phyloP scores from a whole-genome alignment of 2,888 invertebrate species.

The Tenthredo amoena region DNA sequence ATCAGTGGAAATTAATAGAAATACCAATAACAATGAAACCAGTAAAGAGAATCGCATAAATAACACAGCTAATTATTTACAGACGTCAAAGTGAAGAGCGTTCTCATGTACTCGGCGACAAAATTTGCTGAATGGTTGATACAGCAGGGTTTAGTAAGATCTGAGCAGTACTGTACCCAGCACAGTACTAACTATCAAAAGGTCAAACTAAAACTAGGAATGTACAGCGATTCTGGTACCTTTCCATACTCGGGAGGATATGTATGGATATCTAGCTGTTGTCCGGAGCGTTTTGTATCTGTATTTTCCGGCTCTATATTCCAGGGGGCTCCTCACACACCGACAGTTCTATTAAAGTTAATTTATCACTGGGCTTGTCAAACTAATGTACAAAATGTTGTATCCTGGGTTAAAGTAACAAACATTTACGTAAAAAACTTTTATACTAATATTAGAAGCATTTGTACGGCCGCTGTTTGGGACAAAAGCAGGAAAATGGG shows the following conservation, averaged over 20 bases:
- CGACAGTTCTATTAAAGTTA: slow-evolving; percentile 89
- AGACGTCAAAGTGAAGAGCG: slow-evolving; percentile 91
- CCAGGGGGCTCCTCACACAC: slow-evolving; percentile 91
- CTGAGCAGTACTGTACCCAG: slow-evolving; percentile 88
- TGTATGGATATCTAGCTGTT: slow-evolving; percentile 94
- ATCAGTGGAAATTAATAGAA: not conserved
- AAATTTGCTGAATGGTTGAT: slow-evolving; percentile 95
- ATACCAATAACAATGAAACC: not conserved
- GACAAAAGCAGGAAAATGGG: slow-evolving; percentile 88
- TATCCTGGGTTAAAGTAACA: slow-evolving; percentile 92
- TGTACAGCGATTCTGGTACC: slow-evolving; percentile 92
- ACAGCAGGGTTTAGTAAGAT: slow-evolving; percentile 89
- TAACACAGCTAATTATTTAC: slow-evolving; percentile 52
- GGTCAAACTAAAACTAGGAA: slow-evolving; percentile 88
- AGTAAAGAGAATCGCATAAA: not conserved
- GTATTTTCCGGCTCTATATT: slow-evolving; percentile 93
- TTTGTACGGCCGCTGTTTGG: slow-evolving; percentile 90
- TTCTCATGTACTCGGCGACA: slow-evolving; percentile 89
- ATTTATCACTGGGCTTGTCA: slow-evolving; percentile 96
- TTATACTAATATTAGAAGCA: slow-evolving; percentile 87
- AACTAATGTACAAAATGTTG: slow-evolving; percentile 92
- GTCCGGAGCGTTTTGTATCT: slow-evolving; percentile 91
- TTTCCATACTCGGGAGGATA: slow-evolving; percentile 94
- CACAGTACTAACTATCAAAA: slow-evolving; percentile 80
- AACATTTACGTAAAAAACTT: slow-evolving; percentile 84